Base-by-base conservation (phyloP, 2,797 vertebrate species). In the Crenuchus spilurus region DNA sequence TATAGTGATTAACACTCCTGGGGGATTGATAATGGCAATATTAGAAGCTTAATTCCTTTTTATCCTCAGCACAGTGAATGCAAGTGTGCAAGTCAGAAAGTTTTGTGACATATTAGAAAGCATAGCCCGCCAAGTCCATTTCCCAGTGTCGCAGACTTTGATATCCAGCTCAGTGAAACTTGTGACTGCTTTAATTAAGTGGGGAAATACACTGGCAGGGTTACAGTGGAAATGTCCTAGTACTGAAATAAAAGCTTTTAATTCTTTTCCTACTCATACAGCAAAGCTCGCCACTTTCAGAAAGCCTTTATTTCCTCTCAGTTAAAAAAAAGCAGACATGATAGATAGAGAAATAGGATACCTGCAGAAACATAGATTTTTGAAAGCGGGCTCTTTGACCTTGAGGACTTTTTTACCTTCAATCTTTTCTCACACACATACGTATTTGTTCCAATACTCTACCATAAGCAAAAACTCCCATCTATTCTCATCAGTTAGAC, bases 101-200 rank as follows among this genome's bases (percentile, higher is more conserved):
- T 87, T 76, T 68, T 64, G 82, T 83, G 87, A 85, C 61, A 57
- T 57, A 57, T 69, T 55, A 80, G 57, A 84, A 84, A 83, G 82
- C 84, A 83, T 82, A 85, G 82, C 83, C 84, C 82, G 85, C 87
- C 87, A 87, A 86, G 77, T 83, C 79, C 84, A 87, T 77, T 79
- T 74, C 35, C 61, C 70, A 77, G 60, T 54, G 67, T 74, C 41
- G 28, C 22, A 16, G 46, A 77, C 88, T 92, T 89, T 91, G 88
- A 91, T 88, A 89, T 86, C 44, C 87, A 83, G 85, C 87, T 87
- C 87, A 88, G 79, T 90, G 86, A 90, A 91, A 91, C 88, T 85
- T 87, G 85, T 90, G 88, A 89, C 88, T 89, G 85, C 88, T 91
- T 89, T 88, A 92, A 92, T 92, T 90, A 92, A 90, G 82, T 82